A percentile compares a stretch with the other conserved stretches of the same genome.
Evolutionary conservation across 1,140 invertebrate species (phyloP).

Genomic region (Brachionus rotundiformis): DNA sequence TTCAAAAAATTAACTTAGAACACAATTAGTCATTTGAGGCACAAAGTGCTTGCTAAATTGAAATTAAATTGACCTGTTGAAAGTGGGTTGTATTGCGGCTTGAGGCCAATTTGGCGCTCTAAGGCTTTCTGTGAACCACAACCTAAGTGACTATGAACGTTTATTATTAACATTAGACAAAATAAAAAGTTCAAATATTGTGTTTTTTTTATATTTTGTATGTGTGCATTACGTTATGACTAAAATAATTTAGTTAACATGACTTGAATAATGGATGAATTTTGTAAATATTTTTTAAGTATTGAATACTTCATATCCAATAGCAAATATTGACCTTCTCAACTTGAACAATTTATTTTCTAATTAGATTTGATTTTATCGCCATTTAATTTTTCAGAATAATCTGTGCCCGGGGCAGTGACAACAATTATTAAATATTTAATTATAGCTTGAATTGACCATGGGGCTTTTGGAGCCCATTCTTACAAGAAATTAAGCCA

Average conservation of each 20-base stretch:
- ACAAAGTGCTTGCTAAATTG: not conserved
- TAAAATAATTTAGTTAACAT: not conserved
- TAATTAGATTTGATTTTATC: conserved; percentile 13
- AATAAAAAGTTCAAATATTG: not conserved
- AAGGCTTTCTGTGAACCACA: not conserved
- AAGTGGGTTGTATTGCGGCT: not conserved
- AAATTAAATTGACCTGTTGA: not conserved
- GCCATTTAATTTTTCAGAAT: conserved; percentile 10
- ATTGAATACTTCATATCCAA: not conserved
- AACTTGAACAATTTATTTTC: conserved; percentile 27
- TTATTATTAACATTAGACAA: not conserved
- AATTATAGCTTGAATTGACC: not conserved
- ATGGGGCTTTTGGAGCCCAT: not conserved
- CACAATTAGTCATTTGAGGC: not conserved
- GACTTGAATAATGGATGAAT: conserved; percentile 39
- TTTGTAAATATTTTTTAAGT: not conserved
- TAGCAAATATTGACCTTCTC: conserved; percentile 40
- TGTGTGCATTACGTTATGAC: not conserved
- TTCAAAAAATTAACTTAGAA: not conserved
- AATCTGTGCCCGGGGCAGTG: not conserved
- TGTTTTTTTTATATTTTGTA: not conserved
- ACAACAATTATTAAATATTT: not conserved
- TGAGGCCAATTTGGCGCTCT: not conserved
- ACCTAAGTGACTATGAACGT: not conserved
- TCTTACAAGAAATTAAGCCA: not conserved